Conservation (phyloP, 2,888 invertebrate genomes). For the Crossocerus cetratus region DNA sequence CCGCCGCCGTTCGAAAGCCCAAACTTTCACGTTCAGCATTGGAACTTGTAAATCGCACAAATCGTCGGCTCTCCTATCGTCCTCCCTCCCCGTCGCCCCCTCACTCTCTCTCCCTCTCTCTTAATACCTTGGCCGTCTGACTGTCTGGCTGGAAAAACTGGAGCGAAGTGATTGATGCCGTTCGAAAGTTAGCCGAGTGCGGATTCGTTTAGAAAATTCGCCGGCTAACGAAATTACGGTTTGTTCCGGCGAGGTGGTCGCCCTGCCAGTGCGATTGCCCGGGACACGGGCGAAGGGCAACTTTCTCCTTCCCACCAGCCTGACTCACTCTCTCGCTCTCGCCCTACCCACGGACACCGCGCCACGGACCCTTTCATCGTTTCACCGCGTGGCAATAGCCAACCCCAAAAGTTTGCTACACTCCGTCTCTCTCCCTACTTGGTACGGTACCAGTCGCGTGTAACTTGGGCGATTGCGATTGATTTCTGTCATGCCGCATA, state of each 20-base stretch:
- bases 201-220: conserved; percentile 57
- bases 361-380: conserved; percentile 44
- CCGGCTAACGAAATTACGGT: conserved; percentile 53
- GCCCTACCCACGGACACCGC: too few relatives aligned
- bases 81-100: too few relatives aligned
- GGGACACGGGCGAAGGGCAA: background rate
- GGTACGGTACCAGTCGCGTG: conserved; percentile 76
- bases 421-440: conserved; percentile 68
- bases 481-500: conserved; percentile 55
- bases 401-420: conserved; percentile 60
- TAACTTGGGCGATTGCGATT: conserved; percentile 67
- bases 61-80: background rate
- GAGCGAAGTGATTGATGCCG: conserved; percentile 49
- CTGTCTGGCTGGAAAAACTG: conserved; percentile 27
- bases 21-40: conserved; percentile 40
- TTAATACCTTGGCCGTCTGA: too few relatives aligned
- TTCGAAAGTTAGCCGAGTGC: conserved; percentile 52
- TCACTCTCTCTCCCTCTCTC: too few relatives aligned
- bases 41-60: conserved; percentile 39
- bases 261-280: conserved; percentile 28
- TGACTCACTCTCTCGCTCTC: too few relatives aligned
- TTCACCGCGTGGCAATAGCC: conserved; percentile 64
- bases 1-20: conserved; percentile 29
- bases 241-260: conserved; percentile 35
- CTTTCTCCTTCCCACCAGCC: background rate